These are phyloP conservation scores for Meda fulgida DNA, from an alignment of 2,797 vertebrate species.

Conservation along the genomic window DNA sequence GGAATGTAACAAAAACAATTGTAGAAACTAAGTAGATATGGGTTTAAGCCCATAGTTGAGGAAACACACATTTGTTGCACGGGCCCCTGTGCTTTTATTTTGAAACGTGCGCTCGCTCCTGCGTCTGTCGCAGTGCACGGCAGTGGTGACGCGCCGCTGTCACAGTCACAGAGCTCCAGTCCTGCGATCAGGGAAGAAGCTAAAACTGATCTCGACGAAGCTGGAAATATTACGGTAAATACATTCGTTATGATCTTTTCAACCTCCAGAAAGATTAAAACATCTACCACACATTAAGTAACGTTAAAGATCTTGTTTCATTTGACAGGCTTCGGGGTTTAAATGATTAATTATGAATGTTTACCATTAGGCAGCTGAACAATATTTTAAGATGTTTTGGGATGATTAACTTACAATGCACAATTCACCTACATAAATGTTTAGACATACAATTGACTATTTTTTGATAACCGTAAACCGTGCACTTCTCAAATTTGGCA, in stretches of 20 bases:
- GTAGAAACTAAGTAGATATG: background rate
- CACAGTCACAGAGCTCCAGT: background rate
- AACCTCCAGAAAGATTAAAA: background rate
- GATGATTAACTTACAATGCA: background rate
- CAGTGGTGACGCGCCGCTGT: constrained; percentile 19
- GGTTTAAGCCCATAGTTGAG: background rate
- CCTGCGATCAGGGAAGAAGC: background rate
- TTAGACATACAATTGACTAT: background rate
- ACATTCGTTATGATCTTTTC: background rate
- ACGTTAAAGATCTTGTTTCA: background rate
- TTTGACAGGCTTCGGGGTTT: background rate
- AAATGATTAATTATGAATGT: background rate
- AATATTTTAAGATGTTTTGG: background rate
- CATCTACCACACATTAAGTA: background rate
- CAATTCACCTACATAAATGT: background rate
- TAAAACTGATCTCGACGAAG: background rate
- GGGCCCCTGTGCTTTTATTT: constrained; percentile 6
- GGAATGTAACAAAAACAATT: background rate
- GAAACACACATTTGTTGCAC: background rate
- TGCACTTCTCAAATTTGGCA: background rate
- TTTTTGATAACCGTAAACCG: background rate
- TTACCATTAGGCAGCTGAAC: background rate
- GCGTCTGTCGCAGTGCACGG: constrained; percentile 16
- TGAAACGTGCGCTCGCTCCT: constrained; percentile 6
- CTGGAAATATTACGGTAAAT: constrained; percentile 24